These are phyloP conservation scores for Tachina grossa DNA, from an alignment of 2,888 invertebrate genomes.

Conservation along the genomic window DNA sequence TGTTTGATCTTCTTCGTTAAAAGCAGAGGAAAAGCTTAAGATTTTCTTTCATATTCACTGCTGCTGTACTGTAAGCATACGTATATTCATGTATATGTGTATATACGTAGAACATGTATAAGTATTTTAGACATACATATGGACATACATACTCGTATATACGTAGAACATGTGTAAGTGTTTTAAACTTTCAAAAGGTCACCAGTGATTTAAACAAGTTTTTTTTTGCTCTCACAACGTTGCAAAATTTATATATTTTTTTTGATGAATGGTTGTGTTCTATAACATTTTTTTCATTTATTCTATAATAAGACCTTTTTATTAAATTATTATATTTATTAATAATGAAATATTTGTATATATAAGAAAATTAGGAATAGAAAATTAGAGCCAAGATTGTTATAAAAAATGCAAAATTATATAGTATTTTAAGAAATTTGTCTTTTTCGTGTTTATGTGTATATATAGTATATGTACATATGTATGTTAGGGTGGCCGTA, in stretches of 20 bases:
- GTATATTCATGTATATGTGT: background rate
- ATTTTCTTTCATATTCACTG: background rate
- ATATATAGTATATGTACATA: no score
- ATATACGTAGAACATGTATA: no score
- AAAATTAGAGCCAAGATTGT: background rate
- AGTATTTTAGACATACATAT: constrained; percentile 35
- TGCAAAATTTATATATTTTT: constrained; percentile 28
- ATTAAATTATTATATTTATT: constrained; percentile 53
- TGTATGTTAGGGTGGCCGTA: no score
- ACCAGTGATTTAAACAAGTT: constrained; percentile 70
- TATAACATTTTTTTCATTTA: constrained; percentile 65
- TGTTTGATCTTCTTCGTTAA: constrained; percentile 35
- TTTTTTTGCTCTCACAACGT: constrained; percentile 25
- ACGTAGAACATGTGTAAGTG: background rate
- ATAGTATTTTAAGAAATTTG: background rate
- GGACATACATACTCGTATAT: no score
- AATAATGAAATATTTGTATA: constrained; percentile 8
- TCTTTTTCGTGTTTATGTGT: background rate
- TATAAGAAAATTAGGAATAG: constrained; percentile 1
- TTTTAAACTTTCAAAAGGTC: constrained; percentile 74
- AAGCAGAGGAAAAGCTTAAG: no score
- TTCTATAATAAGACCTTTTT: constrained; percentile 39
- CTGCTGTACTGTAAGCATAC: background rate
- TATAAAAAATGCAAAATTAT: background rate
- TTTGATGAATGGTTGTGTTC: constrained; percentile 79